Base-by-base conservation (phyloP, 1,140 invertebrate genomes). In the Maconellicoccus hirsutus region DNA sequence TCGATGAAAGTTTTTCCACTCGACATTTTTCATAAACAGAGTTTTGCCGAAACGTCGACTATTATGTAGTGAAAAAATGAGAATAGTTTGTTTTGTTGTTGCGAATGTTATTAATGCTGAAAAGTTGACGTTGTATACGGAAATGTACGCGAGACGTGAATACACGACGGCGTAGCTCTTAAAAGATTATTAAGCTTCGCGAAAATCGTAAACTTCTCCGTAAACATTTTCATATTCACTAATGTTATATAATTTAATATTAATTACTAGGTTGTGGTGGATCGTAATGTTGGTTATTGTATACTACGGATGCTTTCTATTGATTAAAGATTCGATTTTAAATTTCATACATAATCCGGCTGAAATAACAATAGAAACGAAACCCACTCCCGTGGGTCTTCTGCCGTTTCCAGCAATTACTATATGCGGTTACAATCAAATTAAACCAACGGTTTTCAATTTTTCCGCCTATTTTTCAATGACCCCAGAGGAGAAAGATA, bases 371-470 rank as follows among this genome's bases (percentile, higher is more conserved):
- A 66, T 66, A 3, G 61, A 66, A 25, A 66, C 22, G 3, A 25
- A 4, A 16, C 61, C 61, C 19, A 66, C 61, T 19, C 21, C 61
- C 19, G 71, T 59, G 21, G 63, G 29, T 19, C 27, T 27, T 39
- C 22, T 70, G 12, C 61, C 71, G 0, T 72, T 72, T 42, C 71
- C 71, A 38, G 61, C 71, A n/a, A 39, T 69, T 26, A 38, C 71
- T 23, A 26, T 72, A 6, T 69, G 71, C 66, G 63, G 71, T 16
- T 6, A 3, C 1, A 70, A 39, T 70, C 61, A 72, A 63, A 72
- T 69, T 21, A 29, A 26, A 16, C 42, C 33, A 1, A 33, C 61
- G 7, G 63, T 61, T 63, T 72, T 70, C 29, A 70, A 69, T 42
- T 23, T 38, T 25, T 70, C 71, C 4, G 63, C 26, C 3, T 19